Evolutionary conservation across 2,888 invertebrate genomes (phyloP).

Genomic region (Stegophylla sp.): DNA sequence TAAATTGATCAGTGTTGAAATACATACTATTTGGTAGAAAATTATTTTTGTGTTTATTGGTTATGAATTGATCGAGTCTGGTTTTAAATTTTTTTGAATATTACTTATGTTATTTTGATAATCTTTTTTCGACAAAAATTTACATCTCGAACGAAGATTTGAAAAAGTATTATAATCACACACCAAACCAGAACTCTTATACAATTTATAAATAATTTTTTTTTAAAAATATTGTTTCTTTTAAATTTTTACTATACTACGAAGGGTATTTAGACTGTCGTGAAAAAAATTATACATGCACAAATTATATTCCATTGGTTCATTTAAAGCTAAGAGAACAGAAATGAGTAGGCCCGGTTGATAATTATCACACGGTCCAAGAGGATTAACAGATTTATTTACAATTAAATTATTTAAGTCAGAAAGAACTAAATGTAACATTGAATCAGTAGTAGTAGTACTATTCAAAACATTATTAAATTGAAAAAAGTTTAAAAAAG

Average conservation of each 20-base stretch:
- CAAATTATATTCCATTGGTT: constrained; percentile 16
- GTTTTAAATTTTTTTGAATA: constrained; percentile 31
- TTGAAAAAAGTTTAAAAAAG: constrained; percentile 1
- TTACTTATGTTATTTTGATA: constrained; percentile 23
- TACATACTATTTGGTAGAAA: constrained; percentile 14
- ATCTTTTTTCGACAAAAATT: constrained; percentile 13
- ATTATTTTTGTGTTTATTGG: constrained; percentile 10
- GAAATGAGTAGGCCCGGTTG: background rate
- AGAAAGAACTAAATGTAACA: background rate
- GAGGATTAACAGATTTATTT: background rate
- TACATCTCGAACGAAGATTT: background rate
- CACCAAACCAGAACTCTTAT: background rate
- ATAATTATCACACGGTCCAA: constrained; percentile 11
- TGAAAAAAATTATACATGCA: constrained; percentile 17
- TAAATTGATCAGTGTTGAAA: constrained; percentile 5
- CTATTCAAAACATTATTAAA: background rate
- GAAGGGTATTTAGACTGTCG: background rate
- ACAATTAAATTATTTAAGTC: background rate
- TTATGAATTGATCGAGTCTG: background rate
- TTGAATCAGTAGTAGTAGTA: background rate
- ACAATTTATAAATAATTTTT: constrained; percentile 9
- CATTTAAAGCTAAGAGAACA: background rate
- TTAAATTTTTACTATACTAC: constrained; percentile 29
- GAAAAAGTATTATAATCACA: constrained; percentile 7
- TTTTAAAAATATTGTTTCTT: background rate